Evolutionary conservation across 2,888 invertebrate genomes (phyloP), one percentile per base, ranked within the genome.

Genomic region (Phania funesta): DNA sequence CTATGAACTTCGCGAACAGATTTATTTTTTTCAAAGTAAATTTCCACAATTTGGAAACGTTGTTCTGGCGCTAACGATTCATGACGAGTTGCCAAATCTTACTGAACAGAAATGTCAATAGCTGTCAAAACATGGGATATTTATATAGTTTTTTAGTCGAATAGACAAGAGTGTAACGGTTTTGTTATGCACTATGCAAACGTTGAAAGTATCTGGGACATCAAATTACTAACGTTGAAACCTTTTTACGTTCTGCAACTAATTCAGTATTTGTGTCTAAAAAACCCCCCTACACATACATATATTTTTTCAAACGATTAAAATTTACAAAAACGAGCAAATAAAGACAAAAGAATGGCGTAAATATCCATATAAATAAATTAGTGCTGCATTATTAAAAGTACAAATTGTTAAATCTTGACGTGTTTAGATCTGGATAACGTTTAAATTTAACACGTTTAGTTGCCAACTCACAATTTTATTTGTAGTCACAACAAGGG

Each of bases 361-460:
- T 58, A 48, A 2, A 58, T 29, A 46, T 35, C 32, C 41, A 35
- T 7, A 7, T 52, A 35, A 18, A 38, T 56, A n/a, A n/a, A n/a
- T n/a, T n/a, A n/a, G n/a, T 26, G 62, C 68, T 62, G 32, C 76
- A 52, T 60, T 75, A 58, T 58, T 44, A 32, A 60, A 18, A 68
- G 24, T 60, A 54, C 44, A 52, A 76, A 76, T 76, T 35, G 24
- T 60, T 18, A 68, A 52, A 62, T 62, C 58, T 67, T 76, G 75
- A 76, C 75, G 67, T 29, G 16, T 67, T 41, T 5, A 67, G 50
- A 50, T 76, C 20, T 38, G 67, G 50, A 58, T 67, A 60, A 58
- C 20, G 50, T 67, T 60, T 50, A 11, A 50, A 41, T 71, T 32
- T n/a, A 50, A 56, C 16, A 29, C 58, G 29, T 50, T 50, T 58